Evolutionary conservation across 2,888 invertebrate species (phyloP).

Genomic region (Hirtodrosophila confusa): DNA sequence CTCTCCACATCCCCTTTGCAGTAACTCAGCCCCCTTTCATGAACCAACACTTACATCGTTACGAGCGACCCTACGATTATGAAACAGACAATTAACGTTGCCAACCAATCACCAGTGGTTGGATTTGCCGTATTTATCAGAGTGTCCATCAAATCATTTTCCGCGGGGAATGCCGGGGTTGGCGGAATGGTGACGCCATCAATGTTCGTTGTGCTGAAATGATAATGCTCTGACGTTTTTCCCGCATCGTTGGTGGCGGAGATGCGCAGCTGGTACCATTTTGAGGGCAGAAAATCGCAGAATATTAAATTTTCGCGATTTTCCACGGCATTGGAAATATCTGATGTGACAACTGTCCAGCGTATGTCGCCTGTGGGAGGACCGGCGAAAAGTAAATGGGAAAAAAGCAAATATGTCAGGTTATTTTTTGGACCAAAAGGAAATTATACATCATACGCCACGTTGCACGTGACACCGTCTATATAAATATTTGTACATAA

Average conservation of each 20-base stretch:
- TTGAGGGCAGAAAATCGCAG: constrained; percentile 86
- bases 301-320: constrained; percentile 85
- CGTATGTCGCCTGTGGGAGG: constrained; percentile 80
- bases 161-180: constrained; percentile 82
- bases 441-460: constrained; percentile 61
- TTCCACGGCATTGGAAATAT: constrained; percentile 84
- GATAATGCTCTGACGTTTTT: constrained; percentile 86
- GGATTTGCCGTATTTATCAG: constrained; percentile 82
- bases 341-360: constrained; percentile 84
- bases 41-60: constrained; percentile 79
- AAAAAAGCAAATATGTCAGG: constrained; percentile 1
- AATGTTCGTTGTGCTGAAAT: constrained; percentile 86
- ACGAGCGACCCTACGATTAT: constrained; percentile 82
- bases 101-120: constrained; percentile 82
- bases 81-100: constrained; percentile 82
- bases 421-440: constrained; percentile 19
- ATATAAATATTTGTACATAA: constrained; percentile 59
- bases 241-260: constrained; percentile 87
- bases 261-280: constrained; percentile 87
- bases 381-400: constrained; percentile 5
- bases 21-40: constrained; percentile 20
- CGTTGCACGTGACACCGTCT: constrained; percentile 29
- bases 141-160: constrained; percentile 83
- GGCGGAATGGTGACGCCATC: constrained; percentile 85
- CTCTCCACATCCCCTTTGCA: constrained; percentile 38